A percentile compares a stretch with the other conserved stretches of the same genome.
These are phyloP conservation scores for Phenganax subtilis DNA, from an alignment of 92 coral and sea anemone genomes.

Conservation along the genomic window DNA sequence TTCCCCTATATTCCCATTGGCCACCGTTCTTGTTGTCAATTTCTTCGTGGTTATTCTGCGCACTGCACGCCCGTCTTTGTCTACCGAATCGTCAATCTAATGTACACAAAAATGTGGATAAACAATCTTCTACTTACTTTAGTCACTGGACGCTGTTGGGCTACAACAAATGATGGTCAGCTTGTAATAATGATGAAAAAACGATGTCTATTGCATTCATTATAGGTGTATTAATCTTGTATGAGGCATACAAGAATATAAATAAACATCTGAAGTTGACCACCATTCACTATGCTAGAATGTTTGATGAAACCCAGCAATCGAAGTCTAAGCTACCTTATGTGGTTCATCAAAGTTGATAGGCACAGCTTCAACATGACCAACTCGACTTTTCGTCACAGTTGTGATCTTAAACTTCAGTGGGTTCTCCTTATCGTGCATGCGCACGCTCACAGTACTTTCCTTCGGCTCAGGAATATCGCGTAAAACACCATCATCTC, in stretches of 20 bases:
- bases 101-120: not conserved
- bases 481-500: slow-evolving; percentile 31
- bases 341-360: slow-evolving; percentile 9
- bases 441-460: slow-evolving; percentile 36
- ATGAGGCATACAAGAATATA: no score
- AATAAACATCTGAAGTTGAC: not conserved
- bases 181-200: no score
- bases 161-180: not conserved
- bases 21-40: slow-evolving; percentile 47
- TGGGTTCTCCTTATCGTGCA: slow-evolving; percentile 35
- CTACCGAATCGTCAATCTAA: slow-evolving; percentile 59
- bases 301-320: not conserved
- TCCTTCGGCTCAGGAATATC: slow-evolving; percentile 30
- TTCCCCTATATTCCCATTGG: slow-evolving; percentile 33
- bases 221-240: no score
- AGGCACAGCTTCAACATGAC: slow-evolving; percentile 28
- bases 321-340: slow-evolving; percentile 1
- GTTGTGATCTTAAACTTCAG: slow-evolving; percentile 59
- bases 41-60: slow-evolving; percentile 46
- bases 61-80: slow-evolving; percentile 54
- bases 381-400: slow-evolving; percentile 58
- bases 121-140: not conserved
- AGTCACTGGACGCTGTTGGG: not conserved
- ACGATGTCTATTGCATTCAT: no score
- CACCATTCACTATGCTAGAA: no score